These are phyloP conservation scores for Rhodeus uyekii DNA, from an alignment of 2,797 vertebrate genomes.

Conservation along the genomic window DNA sequence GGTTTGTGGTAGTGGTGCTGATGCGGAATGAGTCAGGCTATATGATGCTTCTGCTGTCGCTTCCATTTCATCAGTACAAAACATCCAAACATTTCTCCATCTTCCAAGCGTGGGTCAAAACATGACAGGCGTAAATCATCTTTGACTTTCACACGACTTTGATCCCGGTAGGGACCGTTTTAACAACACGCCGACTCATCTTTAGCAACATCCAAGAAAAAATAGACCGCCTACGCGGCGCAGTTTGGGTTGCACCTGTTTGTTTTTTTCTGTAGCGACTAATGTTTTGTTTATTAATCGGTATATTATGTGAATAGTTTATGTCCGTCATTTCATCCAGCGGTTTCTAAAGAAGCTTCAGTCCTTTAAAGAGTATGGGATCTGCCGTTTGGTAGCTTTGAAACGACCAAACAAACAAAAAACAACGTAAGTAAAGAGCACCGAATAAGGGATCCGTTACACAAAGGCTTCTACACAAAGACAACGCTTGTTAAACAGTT, in stretches of 20 bases:
- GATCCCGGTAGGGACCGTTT: not conserved
- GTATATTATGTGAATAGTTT: conserved; percentile 21
- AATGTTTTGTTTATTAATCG: conserved; percentile 19
- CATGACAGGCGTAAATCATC: conserved; percentile 1
- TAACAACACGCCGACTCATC: conserved; percentile 5
- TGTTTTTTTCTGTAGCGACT: conserved; percentile 24
- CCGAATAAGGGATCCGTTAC: not conserved
- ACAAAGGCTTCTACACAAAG: not conserved
- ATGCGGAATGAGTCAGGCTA: conserved; percentile 92
- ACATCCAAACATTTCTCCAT: conserved; percentile 63
- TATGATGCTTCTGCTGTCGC: conserved; percentile 84
- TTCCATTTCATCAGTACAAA: conserved; percentile 87
- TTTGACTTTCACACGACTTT: conserved; percentile 31
- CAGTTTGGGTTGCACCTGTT: conserved; percentile 45
- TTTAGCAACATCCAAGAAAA: conserved; percentile 9
- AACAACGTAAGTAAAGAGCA: conserved; percentile 46
- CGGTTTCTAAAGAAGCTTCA: conserved; percentile 43
- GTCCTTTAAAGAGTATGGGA: conserved; percentile 67
- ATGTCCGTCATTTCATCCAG: conserved; percentile 12
- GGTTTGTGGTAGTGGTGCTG: conserved; percentile 81
- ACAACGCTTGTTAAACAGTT: conserved; percentile 1
- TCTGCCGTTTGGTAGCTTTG: conserved; percentile 61
- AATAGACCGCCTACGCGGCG: conserved; percentile 29
- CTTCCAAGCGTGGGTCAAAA: conserved; percentile 57
- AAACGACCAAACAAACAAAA: conserved; percentile 48